Evolutionary conservation across 1,140 invertebrate genomes (phyloP).

Genomic region (Ephestia elutella): DNA sequence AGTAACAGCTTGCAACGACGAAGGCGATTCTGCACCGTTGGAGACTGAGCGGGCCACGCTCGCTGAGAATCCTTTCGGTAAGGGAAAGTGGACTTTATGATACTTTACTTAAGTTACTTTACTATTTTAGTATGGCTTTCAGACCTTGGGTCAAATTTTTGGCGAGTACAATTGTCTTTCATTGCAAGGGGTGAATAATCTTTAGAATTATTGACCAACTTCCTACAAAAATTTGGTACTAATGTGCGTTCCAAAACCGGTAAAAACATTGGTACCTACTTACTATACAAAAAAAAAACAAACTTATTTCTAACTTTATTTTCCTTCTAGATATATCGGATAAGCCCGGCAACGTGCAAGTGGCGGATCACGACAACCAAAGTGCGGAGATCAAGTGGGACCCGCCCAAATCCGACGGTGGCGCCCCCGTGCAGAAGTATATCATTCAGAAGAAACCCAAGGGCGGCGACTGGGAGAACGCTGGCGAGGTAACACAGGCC

Average conservation of each 20-base stretch:
- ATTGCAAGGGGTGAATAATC: too few species aligned
- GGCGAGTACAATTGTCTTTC: too few species aligned
- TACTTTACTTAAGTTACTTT: too few species aligned
- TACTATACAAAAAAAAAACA: too few species aligned
- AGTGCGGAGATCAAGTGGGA: constrained; percentile 96
- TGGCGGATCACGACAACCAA: constrained; percentile 94
- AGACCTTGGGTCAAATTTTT: too few species aligned
- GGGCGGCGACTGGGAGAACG: constrained; percentile 71
- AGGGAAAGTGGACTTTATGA: too few species aligned
- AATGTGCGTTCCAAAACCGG: too few species aligned
- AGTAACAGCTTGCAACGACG: constrained; percentile 95
- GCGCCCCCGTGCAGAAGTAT: constrained; percentile 96
- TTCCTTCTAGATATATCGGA: constrained; percentile 81
- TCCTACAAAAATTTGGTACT: too few species aligned
- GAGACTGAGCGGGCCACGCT: constrained; percentile 87
- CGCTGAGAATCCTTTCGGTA: constrained; percentile 98
- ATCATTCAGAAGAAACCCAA: constrained; percentile 95
- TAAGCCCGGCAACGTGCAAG: constrained; percentile 92
- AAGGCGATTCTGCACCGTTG: constrained; percentile 96
- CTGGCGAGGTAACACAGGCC: constrained; percentile 64
- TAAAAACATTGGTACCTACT: too few species aligned
- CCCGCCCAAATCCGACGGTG: constrained; percentile 93
- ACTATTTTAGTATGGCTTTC: too few species aligned
- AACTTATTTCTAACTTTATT: too few species aligned
- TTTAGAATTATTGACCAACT: too few species aligned